A percentile compares a stretch with the other conserved stretches of the same genome.
Evolutionary conservation across 64 coral and sea anemone genomes (phyloP).

Genomic region (Porites australiensis): DNA sequence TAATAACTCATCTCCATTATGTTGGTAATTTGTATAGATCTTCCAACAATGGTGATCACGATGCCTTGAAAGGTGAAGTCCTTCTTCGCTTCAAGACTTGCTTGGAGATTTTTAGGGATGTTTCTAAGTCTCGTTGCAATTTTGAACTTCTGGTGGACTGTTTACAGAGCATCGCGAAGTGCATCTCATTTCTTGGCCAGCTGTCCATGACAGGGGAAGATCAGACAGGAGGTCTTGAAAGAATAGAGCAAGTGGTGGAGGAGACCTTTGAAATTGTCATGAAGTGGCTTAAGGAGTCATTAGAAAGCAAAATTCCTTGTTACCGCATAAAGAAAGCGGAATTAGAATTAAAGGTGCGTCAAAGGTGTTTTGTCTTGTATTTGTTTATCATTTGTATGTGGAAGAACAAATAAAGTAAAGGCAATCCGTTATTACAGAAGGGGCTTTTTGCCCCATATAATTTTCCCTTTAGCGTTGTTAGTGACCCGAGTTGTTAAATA

Average conservation of each 20-base stretch:
- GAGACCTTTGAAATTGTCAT: conserved; percentile 12
- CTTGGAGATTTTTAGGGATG: not conserved
- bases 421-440: no score
- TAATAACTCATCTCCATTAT: no score
- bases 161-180: not conserved
- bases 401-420: no score
- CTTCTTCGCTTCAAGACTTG: not conserved
- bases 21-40: not conserved
- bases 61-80: not conserved
- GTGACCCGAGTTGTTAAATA: no score
- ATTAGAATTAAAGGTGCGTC: no score
- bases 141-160: not conserved
- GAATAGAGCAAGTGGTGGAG: not conserved
- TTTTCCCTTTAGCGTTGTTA: no score
- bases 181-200: not conserved
- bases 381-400: no score
- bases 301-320: no score
- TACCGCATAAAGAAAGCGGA: no score
- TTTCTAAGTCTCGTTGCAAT: not conserved
- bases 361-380: no score
- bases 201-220: not conserved
- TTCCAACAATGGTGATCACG: not conserved
- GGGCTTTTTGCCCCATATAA: no score
- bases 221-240: not conserved
- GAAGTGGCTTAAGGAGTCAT: not conserved